These are phyloP conservation scores for Melangyna quadrimaculata DNA, from an alignment of 2,888 invertebrate genomes.

Conservation along the genomic window DNA sequence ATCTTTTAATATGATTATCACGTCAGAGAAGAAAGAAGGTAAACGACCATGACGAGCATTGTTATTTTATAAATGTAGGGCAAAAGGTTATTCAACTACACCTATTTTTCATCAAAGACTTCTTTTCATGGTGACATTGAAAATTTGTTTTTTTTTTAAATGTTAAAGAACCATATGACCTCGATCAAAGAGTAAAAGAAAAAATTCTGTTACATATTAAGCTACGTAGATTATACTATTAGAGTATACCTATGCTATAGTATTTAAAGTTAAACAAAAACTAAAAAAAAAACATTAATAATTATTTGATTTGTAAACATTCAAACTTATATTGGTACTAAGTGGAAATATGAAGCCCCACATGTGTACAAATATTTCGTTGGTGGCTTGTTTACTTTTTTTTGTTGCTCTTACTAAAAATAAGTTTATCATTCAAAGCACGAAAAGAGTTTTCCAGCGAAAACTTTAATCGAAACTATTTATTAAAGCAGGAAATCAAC, in stretches of 20 bases:
- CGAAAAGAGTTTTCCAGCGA: neutral
- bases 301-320: no score
- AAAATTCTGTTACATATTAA: neutral
- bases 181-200: neutral
- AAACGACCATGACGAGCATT: slow-evolving; percentile 8
- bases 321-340: no score
- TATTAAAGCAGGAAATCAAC: neutral
- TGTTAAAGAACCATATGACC: neutral
- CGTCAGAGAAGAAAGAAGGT: neutral
- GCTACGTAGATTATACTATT: neutral
- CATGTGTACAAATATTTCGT: neutral
- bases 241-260: no score
- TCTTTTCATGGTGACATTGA: neutral
- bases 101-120: neutral
- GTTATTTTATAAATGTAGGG: neutral
- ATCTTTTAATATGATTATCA: neutral
- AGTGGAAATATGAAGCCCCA: no score
- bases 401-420: neutral
- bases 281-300: no score
- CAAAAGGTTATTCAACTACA: neutral
- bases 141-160: neutral
- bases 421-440: neutral
- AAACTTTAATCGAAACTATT: neutral
- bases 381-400: neutral
- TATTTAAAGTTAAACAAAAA: no score